These are phyloP conservation scores for Taxidea taxus DNA, from an alignment of 2,113 vertebrate genomes.

Conservation along the genomic window DNA sequence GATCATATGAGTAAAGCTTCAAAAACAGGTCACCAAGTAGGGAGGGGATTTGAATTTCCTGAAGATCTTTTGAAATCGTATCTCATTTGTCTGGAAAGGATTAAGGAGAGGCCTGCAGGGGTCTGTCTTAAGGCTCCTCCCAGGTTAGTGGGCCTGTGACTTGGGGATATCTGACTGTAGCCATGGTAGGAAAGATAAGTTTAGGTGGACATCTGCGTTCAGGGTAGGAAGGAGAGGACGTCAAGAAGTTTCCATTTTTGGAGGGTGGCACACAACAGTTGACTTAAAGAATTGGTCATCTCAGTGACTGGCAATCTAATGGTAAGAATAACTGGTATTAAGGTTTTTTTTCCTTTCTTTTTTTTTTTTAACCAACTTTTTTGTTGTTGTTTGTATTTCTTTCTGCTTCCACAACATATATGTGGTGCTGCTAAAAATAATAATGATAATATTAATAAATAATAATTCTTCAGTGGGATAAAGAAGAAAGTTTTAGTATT, in stretches of 20 bases:
- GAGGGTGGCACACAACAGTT: rapidly evolving
- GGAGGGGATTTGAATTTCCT: neutral
- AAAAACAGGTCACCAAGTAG: neutral
- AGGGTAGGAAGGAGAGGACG: neutral
- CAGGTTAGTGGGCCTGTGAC: neutral
- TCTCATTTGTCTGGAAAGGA: constrained; percentile 41
- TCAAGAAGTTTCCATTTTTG: neutral
- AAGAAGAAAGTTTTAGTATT: neutral
- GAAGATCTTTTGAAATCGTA: constrained; percentile 56
- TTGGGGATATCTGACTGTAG: neutral
- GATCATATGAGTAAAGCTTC: neutral
- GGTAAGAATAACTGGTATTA: neutral
- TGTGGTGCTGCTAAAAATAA: neutral
- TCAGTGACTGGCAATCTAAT: neutral
- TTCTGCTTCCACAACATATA: neutral
- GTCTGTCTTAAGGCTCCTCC: neutral
- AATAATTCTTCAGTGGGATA: neutral
- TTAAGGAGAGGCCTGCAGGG: neutral
- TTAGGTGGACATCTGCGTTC: neutral
- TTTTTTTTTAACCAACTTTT: neutral
- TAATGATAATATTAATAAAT: too few species aligned
- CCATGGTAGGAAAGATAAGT: neutral
- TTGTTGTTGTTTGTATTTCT: neutral
- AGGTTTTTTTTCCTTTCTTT: too few species aligned
- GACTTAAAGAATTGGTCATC: neutral